Evolutionary conservation across 2,113 vertebrate species (phyloP), one percentile per base, ranked within the genome.

Genomic region (Mesembrinibis cayennensis): DNA sequence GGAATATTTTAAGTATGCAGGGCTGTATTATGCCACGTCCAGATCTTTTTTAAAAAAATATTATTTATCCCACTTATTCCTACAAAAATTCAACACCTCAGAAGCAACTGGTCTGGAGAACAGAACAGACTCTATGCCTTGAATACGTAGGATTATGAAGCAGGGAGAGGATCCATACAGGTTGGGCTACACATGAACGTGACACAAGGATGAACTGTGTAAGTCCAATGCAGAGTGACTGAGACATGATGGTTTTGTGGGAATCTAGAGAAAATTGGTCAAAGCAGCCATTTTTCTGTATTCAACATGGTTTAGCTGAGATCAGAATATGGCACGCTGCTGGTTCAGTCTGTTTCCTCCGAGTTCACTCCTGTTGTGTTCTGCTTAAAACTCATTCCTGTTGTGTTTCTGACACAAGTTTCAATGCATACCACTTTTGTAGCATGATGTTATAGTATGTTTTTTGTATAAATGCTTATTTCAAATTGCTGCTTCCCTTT

Each of bases 341-440:
- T 50, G 61, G 16, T 17, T 62, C 50, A 8, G 3, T 62, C 52
- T 55, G 9, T 47, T 65, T 63, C 9, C 29, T 77, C 25, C 0
- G 1, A 47, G 62, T 42, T 88, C 3, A 4, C 22, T 45, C 11
- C 13, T 45, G 7, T 82, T 58, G n/a, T 59, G 7, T 26, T 47
- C 30, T 89, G n/a, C 63, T 84, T 90, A 25, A 90, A 82, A 83
- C 30, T 47, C 22, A 36, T 38, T 89, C 19, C 47, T 58, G 1
- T 32, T 76, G 52, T 47, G 40, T 77, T 90, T 70, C 29, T 96
- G 82, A 84, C 87, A 81, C 21, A 79, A 89, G 67, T 83, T 95
- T 84, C 40, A 50, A 6, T 45, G 30, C 59, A 34, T 53, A 26
- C 52, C 0, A 0, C 29, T 45, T 77, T 40, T 30, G 23, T 6